Conservation (phyloP, 2,113 vertebrate species). For the Scartelaos histophorus region DNA sequence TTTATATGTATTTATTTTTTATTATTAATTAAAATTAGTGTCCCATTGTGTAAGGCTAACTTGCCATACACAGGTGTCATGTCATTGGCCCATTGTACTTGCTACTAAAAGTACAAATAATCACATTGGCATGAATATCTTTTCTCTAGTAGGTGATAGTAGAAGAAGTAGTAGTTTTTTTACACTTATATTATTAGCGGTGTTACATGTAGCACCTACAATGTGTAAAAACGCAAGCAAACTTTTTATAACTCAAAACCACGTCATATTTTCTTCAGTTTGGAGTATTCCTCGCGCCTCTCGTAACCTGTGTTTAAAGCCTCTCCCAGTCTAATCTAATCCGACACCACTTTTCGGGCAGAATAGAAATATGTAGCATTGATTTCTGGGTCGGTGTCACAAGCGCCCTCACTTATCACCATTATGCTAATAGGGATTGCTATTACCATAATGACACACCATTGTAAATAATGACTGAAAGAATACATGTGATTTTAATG, state of each 20-base stretch:
- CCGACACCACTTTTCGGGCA: slow-evolving; percentile 17
- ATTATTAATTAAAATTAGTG: too few relatives aligned
- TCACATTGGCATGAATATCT: too few relatives aligned
- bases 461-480: slow-evolving; percentile 59
- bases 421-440: slow-evolving; percentile 53
- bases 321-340: slow-evolving; percentile 11
- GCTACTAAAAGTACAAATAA: too few relatives aligned
- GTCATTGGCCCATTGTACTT: too few relatives aligned
- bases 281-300: background rate
- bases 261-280: background rate
- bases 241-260: background rate
- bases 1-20: too few relatives aligned
- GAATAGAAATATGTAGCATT: slow-evolving; percentile 28
- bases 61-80: too few relatives aligned
- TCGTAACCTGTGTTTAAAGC: slow-evolving; percentile 17
- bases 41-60: too few relatives aligned
- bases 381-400: slow-evolving; percentile 40
- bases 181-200: too few relatives aligned
- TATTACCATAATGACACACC: slow-evolving; percentile 54
- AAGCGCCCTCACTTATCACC: slow-evolving; percentile 54
- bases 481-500: slow-evolving; percentile 51
- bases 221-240: too few relatives aligned
- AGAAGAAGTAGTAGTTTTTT: too few relatives aligned
- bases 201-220: too few relatives aligned
- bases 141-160: too few relatives aligned